phyloP scores from a whole-genome alignment of 64 coral and sea anemone genomes.

The Dendrophyllia cribrosa region DNA sequence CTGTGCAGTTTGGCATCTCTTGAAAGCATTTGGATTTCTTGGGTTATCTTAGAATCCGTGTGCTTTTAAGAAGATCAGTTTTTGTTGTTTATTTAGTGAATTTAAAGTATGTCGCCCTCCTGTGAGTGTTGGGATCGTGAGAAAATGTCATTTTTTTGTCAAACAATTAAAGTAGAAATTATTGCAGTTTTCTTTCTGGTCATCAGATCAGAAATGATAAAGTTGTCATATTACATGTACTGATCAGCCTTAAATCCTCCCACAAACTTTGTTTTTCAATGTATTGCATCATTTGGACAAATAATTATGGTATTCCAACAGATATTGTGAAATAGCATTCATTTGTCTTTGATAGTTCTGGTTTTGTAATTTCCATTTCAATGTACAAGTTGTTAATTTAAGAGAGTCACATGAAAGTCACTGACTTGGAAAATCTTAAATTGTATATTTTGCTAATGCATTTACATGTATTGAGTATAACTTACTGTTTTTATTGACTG shows the following conservation, averaged over 20 bases:
- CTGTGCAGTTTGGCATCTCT: neutral
- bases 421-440: no score
- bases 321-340: neutral
- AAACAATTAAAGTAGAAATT: neutral
- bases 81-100: slow-evolving; percentile 31
- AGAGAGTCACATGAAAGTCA: neutral
- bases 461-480: no score
- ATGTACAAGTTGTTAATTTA: neutral
- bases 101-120: slow-evolving; percentile 11
- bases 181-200: neutral
- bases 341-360: neutral
- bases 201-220: neutral
- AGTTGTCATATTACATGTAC: neutral
- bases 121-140: neutral
- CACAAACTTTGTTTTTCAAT: no score
- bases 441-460: no score
- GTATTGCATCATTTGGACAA: no score
- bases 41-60: neutral
- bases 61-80: slow-evolving; percentile 11
- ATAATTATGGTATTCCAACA: neutral
- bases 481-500: no score
- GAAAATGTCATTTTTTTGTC: neutral
- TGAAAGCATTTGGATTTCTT: neutral
- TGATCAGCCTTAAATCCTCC: no score
- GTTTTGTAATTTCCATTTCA: neutral